Conservation (phyloP, 1,140 invertebrate genomes). For the Drosophila serrata region DNA sequence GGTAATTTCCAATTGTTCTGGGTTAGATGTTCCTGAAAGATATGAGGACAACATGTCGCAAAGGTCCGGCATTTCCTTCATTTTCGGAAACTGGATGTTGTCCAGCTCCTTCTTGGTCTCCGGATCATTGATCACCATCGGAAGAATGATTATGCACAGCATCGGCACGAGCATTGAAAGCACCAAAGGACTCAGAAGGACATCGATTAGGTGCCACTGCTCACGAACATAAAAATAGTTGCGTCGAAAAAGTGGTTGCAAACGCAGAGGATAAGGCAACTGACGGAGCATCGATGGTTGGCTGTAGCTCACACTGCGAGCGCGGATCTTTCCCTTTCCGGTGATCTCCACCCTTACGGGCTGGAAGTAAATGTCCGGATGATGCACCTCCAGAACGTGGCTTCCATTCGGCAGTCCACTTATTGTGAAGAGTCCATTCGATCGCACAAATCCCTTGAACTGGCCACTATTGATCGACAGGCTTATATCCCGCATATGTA, state of each 20-base stretch:
- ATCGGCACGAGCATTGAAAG: slow-evolving; percentile 98
- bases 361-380: slow-evolving; percentile 96
- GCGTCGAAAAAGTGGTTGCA: slow-evolving; percentile 91
- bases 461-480: slow-evolving; percentile 95
- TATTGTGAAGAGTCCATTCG: slow-evolving; percentile 96
- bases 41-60: slow-evolving; percentile 95
- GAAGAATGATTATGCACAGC: slow-evolving; percentile 95
- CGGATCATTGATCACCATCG: slow-evolving; percentile 98
- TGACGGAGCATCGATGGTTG: slow-evolving; percentile 93
- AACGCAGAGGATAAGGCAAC: slow-evolving; percentile 95
- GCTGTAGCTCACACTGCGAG: slow-evolving; percentile 96
- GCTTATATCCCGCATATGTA: slow-evolving; percentile 91
- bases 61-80: slow-evolving; percentile 92
- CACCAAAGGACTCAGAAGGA: slow-evolving; percentile 98
- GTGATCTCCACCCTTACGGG: slow-evolving; percentile 96
- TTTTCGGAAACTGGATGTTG: slow-evolving; percentile 87
- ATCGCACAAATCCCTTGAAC: slow-evolving; percentile 93
- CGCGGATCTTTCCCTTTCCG: slow-evolving; percentile 97
- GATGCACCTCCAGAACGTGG: slow-evolving; percentile 96
- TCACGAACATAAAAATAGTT: slow-evolving; percentile 96
- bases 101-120: slow-evolving; percentile 97
- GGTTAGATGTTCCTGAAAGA: slow-evolving; percentile 87
- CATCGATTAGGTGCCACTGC: slow-evolving; percentile 95
- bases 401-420: slow-evolving; percentile 97
- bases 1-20: not conserved